Conservation (phyloP, 37 sponge, comb jelly and placozoan genomes). For the Theonella swinhoei region DNA sequence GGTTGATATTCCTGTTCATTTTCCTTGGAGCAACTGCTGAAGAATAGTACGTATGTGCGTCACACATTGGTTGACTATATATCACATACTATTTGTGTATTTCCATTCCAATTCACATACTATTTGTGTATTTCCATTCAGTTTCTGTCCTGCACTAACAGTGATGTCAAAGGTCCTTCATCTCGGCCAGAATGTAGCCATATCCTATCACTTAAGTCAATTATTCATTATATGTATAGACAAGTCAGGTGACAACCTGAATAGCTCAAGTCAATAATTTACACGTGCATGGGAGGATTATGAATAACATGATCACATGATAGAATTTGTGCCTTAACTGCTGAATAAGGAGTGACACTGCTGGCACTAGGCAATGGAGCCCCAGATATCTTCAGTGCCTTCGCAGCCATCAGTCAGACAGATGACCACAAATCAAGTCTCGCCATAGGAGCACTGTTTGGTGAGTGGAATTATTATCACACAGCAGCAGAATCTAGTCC, state of each 20-base stretch:
- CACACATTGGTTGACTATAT: no score
- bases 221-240: no score
- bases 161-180: conserved; percentile 85
- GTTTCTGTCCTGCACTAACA: conserved; percentile 94
- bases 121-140: no score
- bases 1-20: conserved; percentile 90
- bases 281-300: no score
- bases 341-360: conserved; percentile 83
- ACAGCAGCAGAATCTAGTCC: background rate
- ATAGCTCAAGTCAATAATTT: no score
- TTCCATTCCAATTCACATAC: background rate
- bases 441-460: conserved; percentile 96
- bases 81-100: background rate
- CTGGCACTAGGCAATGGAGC: conserved; percentile 98
- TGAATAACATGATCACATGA: no score
- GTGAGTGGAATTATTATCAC: conserved; percentile 38
- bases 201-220: conserved; percentile 76
- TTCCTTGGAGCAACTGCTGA: conserved; percentile 94
- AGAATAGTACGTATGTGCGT: conserved; percentile 75
- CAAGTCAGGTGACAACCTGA: no score
- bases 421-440: conserved; percentile 74
- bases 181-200: conserved; percentile 93
- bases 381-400: conserved; percentile 95
- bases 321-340: background rate
- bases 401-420: conserved; percentile 80